Base-by-base conservation (phyloP, 2,797 vertebrate species). In the Catostomus latipinnis region DNA sequence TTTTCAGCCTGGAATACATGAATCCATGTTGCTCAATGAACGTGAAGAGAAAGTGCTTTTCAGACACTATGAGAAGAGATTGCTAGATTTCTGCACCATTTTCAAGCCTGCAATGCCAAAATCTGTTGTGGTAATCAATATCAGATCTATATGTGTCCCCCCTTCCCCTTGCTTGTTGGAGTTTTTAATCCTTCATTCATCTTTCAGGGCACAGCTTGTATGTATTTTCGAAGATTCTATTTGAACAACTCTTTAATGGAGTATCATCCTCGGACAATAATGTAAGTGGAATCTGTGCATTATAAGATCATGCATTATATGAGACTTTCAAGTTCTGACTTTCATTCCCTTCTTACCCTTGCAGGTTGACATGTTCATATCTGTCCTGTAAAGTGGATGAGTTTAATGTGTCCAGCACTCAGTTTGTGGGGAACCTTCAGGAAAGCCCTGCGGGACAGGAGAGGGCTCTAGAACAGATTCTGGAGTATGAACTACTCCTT, bases 341-440 rank as follows among this genome's bases (percentile, higher is more conserved):
- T 71, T 49, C 14, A 48, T 6, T 11, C 1, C 16, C 50, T 3
- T 5, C 58, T 65, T 9, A n/a, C 2, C 16, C 76, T 58, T 81
- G 8, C 82, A 96, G 96, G 95, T 87, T 96, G 49, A 96, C 94
- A 0, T 98, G 97, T 88, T 92, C 92, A 0, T 99, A 98, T 90
- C 90, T 99, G 84, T 95, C 98, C 49, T 99, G 98, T 86, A 99
- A 99, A 92, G 98, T 99, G 84, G 98, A 99, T 58, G 97, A 99
- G 91, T 99, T 99, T 90, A 99, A 99, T n/a, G 98, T 99, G 6
- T 99, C 98, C 85, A 95, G 96, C 87, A 88, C 90, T 61, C 98
- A 99, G 84, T 99, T 99, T 86, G 96, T 98, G 81, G 95, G 94
- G 69, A 99, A 99, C 83, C 95, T 99, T 16, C 97, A 98, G 85